phyloP scores from a whole-genome alignment of 2,797 vertebrate species.

The Neosalanx taihuensis region DNA sequence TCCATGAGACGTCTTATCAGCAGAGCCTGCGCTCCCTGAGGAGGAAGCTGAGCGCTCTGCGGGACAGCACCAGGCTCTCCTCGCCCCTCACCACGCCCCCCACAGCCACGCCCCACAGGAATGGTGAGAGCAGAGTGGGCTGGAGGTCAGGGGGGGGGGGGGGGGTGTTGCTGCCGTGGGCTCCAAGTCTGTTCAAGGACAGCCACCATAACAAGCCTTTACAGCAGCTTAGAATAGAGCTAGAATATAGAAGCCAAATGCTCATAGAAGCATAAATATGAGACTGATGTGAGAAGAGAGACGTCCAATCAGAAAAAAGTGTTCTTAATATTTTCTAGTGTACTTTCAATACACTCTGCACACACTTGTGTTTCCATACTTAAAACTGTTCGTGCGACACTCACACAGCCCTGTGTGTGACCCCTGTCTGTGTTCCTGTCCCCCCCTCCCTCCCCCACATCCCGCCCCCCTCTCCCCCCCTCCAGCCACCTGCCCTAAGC shows the following conservation, averaged over 20 bases:
- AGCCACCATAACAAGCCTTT: no score
- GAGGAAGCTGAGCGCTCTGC: slow-evolving; percentile 74
- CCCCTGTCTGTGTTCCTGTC: neutral
- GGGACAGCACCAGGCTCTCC: slow-evolving; percentile 62
- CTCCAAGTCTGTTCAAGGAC: no score
- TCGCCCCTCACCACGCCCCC: slow-evolving; percentile 36
- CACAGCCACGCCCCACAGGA: slow-evolving; percentile 37
- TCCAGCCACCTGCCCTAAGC: slow-evolving; percentile 71
- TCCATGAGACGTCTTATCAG: slow-evolving; percentile 76
- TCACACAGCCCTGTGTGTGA: neutral
- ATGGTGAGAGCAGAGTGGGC: slow-evolving; percentile 43
- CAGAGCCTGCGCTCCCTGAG: slow-evolving; percentile 63
- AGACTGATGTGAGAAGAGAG: no score
- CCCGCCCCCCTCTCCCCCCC: neutral
- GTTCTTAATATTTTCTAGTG: neutral
- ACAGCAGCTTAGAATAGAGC: no score
- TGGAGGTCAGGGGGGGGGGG: neutral
- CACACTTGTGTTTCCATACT: neutral
- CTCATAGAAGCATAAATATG: no score
- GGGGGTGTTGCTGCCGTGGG: no score
- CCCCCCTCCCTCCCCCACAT: neutral
- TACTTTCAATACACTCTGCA: neutral
- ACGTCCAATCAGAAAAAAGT: no score
- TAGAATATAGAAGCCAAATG: no score
- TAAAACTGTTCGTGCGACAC: no score